These are phyloP conservation scores for Colistium nudipinnis DNA, from an alignment of 2,113 vertebrate genomes.

Conservation along the genomic window DNA sequence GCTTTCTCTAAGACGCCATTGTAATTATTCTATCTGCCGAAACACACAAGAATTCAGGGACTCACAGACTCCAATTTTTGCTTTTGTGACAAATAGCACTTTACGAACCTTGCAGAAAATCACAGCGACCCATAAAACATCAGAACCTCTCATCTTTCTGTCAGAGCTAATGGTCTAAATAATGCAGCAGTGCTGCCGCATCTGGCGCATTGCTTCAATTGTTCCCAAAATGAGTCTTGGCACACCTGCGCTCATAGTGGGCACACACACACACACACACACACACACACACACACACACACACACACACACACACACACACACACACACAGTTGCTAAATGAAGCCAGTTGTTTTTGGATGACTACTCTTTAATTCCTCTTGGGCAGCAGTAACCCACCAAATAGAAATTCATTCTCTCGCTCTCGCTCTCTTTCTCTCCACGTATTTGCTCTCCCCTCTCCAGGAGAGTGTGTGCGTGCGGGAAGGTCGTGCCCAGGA, in stretches of 20 bases:
- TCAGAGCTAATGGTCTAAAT: constrained; percentile 53
- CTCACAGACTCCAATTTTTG: neutral
- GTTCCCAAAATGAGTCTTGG: constrained; percentile 32
- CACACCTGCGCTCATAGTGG: constrained; percentile 30
- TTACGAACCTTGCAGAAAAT: constrained; percentile 12
- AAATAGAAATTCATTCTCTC: constrained; percentile 27
- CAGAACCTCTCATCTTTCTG: constrained; percentile 26
- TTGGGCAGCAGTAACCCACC: constrained; percentile 47
- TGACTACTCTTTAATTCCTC: constrained; percentile 54
- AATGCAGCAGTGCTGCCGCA: constrained; percentile 43
- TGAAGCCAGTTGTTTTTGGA: constrained; percentile 38
- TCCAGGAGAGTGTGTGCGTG: constrained; percentile 22
- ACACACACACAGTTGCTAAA: constrained; percentile 34
- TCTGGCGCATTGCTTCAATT: constrained; percentile 30
- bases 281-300: constrained; percentile 7
- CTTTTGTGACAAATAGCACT: too few species aligned
- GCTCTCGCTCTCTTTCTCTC: neutral
- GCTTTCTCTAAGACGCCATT: neutral
- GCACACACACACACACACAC: constrained; percentile 6
- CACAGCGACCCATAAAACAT: constrained; percentile 20
- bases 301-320: constrained; percentile 23
- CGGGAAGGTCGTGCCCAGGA: neutral
- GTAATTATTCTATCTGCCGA: neutral
- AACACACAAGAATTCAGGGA: neutral
- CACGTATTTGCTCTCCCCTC: constrained; percentile 3